Evolutionary conservation across 2,797 vertebrate genomes (phyloP).

Genomic region (Distichodus sexfasciatus): DNA sequence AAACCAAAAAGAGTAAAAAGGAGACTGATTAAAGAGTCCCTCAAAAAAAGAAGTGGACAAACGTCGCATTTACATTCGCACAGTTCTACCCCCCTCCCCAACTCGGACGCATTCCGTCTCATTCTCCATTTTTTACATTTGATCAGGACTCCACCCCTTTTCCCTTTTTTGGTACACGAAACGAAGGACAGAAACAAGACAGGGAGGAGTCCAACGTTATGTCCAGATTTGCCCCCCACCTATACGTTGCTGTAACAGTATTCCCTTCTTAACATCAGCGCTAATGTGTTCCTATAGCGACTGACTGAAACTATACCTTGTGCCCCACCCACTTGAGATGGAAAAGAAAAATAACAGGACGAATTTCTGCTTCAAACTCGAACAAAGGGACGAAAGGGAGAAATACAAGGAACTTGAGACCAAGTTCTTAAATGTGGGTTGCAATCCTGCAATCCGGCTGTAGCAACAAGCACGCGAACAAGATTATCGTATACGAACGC

Average conservation of each 20-base stretch:
- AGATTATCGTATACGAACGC: not conserved
- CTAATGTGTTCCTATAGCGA: not conserved
- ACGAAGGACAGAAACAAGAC: conserved; percentile 18
- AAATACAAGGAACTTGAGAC: not conserved
- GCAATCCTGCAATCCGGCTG: not conserved
- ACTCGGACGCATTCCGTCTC: conserved; percentile 26
- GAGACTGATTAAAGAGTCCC: conserved; percentile 46
- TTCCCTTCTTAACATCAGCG: not conserved
- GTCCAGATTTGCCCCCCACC: not conserved
- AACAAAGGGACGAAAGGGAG: not conserved
- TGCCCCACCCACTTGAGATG: not conserved
- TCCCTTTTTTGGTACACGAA: conserved; percentile 57
- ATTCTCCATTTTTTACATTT: conserved; percentile 18
- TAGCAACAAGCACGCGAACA: not conserved
- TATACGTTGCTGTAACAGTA: not conserved
- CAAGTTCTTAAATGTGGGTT: no score
- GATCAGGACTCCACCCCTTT: conserved; percentile 5
- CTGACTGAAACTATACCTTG: not conserved
- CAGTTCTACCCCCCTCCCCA: conserved; percentile 46
- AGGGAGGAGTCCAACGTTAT: conserved; percentile 3
- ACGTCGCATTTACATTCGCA: conserved; percentile 65
- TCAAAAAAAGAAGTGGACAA: conserved; percentile 50
- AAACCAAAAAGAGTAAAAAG: conserved; percentile 40
- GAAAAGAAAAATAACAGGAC: not conserved
- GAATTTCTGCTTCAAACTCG: not conserved